A percentile compares a stretch with the other conserved stretches of the same genome.
These are phyloP conservation scores for Dascyllus trimaculatus DNA, from an alignment of 2,113 vertebrate species.

Conservation along the genomic window DNA sequence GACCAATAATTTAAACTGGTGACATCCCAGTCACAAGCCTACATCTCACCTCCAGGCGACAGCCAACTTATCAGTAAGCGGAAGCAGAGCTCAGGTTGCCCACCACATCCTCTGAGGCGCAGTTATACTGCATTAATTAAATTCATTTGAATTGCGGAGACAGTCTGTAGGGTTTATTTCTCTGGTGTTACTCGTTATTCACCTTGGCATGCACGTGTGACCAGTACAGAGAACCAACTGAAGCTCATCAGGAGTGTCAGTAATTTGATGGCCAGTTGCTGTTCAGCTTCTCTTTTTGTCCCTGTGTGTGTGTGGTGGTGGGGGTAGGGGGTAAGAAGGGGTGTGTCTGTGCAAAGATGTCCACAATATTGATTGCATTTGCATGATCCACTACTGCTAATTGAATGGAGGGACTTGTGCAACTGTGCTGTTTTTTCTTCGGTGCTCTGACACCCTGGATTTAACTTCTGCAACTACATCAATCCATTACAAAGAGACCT, in stretches of 20 bases:
- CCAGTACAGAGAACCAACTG: not conserved
- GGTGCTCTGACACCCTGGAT: constrained; percentile 2
- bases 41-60: constrained; percentile 1
- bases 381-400: constrained; percentile 49
- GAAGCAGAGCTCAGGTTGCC: constrained; percentile 30
- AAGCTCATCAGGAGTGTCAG: constrained; percentile 1
- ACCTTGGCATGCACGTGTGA: constrained; percentile 26
- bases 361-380: constrained; percentile 51
- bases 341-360: constrained; percentile 6
- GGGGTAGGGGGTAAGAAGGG: no score
- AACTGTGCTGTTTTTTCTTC: constrained; percentile 29
- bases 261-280: constrained; percentile 49
- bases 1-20: constrained; percentile 2
- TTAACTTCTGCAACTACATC: constrained; percentile 5
- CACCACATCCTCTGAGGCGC: constrained; percentile 31
- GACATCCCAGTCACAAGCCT: constrained; percentile 13
- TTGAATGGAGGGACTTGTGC: constrained; percentile 45
- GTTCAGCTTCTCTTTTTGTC: not conserved
- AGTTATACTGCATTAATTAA: constrained; percentile 28
- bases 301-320: constrained; percentile 5
- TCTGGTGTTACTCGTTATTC: constrained; percentile 21
- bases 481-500: constrained; percentile 2
- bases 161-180: constrained; percentile 21
- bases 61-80: constrained; percentile 10
- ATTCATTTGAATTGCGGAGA: constrained; percentile 40